Percentiles rank a stretch among this genome's conserved stretches.
Conservation (phyloP, 2,888 invertebrate genomes). For the Nomada flava region DNA sequence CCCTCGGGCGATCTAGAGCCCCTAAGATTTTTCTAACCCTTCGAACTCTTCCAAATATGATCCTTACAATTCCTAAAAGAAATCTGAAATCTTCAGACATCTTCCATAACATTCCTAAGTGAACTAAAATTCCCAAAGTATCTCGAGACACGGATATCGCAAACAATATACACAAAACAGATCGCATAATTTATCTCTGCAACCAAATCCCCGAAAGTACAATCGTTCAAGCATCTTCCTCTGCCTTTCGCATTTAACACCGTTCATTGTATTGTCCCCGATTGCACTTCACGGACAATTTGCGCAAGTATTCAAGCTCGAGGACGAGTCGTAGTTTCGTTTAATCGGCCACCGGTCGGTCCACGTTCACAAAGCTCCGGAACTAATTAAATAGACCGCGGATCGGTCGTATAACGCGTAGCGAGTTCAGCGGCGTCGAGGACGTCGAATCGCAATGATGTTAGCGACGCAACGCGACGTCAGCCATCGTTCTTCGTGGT, state of each 20-base stretch:
- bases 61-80: no score
- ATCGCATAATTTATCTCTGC: no score
- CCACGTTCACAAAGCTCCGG: constrained; percentile 61
- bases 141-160: no score
- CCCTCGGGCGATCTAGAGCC: background rate
- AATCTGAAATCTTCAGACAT: no score
- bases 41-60: no score
- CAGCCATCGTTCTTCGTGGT: constrained; percentile 20
- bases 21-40: background rate
- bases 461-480: constrained; percentile 37
- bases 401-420: constrained; percentile 63
- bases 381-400: constrained; percentile 72
- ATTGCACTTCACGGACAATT: background rate
- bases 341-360: constrained; percentile 35
- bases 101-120: no score
- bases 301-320: constrained; percentile 10
- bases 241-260: no score
- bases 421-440: constrained; percentile 29
- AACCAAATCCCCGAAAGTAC: no score
- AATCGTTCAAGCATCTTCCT: no score
- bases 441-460: constrained; percentile 43
- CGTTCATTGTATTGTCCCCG: no score
- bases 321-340: constrained; percentile 17
- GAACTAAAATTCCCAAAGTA: no score
- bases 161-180: no score